Percentiles rank a stretch among this genome's conserved stretches.
These are phyloP conservation scores for Dryobota labecula DNA, from an alignment of 2,888 invertebrate species.

Conservation along the genomic window DNA sequence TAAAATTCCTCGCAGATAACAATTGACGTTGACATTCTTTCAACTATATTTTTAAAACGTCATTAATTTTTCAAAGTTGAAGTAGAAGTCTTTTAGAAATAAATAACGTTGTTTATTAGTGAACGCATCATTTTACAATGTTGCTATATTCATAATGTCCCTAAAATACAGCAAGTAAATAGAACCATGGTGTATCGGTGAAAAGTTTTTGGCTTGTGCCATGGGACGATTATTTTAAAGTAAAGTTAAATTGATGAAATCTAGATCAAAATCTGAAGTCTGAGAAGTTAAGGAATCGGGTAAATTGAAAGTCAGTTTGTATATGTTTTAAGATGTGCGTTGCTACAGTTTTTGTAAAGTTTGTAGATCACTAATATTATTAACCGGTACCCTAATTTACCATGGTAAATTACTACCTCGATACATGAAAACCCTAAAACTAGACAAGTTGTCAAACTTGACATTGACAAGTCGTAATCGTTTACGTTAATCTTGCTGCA, in stretches of 20 bases:
- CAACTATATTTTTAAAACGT: not conserved
- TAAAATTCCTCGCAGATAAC: constrained; percentile 38
- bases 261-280: not conserved
- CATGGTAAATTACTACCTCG: not conserved
- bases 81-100: constrained; percentile 1
- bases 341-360: not conserved
- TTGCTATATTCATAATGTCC: not conserved
- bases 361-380: not conserved
- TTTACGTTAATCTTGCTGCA: constrained; percentile 39
- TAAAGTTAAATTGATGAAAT: not conserved
- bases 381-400: not conserved
- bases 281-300: too few relatives aligned
- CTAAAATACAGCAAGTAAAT: not conserved
- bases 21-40: constrained; percentile 41
- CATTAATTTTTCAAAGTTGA: not conserved
- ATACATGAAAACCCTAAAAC: not conserved
- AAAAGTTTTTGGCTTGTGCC: not conserved
- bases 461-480: constrained; percentile 52
- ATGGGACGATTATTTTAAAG: not conserved
- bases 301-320: not conserved
- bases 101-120: not conserved
- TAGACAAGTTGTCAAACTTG: constrained; percentile 46
- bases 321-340: too few relatives aligned
- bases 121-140: constrained; percentile 11
- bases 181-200: not conserved